Evolutionary conservation across 2,888 invertebrate species (phyloP).

Genomic region (Candidula unifasciata): DNA sequence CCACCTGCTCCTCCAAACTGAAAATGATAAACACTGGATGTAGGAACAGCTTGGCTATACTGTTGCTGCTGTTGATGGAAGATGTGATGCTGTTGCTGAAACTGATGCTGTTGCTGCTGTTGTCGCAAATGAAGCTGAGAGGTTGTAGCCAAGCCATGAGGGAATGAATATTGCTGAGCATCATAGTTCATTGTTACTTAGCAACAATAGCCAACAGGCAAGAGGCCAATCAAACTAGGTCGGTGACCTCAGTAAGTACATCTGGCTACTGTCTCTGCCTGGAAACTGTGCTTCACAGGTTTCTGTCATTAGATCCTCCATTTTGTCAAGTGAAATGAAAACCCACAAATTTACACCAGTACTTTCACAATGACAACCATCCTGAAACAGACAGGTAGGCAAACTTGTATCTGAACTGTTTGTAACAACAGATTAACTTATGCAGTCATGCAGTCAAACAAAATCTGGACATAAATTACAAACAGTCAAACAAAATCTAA

Average conservation of each 20-base stretch:
- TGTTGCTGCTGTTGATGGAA: slow-evolving; percentile 52
- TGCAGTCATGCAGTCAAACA: too few relatives aligned
- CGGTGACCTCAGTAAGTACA: slow-evolving; percentile 22
- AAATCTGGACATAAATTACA: too few relatives aligned
- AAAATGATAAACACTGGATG: slow-evolving; percentile 39
- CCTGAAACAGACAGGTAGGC: slow-evolving; percentile 14
- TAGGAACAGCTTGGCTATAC: slow-evolving; percentile 44
- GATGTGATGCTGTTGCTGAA: slow-evolving; percentile 48
- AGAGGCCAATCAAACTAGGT: slow-evolving; percentile 24
- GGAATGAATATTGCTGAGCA: slow-evolving; percentile 54
- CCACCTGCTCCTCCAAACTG: slow-evolving; percentile 42
- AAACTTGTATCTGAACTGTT: background rate
- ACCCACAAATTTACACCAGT: background rate
- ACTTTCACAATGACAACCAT: background rate
- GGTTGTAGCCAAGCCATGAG: slow-evolving; percentile 55
- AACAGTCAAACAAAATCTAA: too few relatives aligned
- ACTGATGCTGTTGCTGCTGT: slow-evolving; percentile 56
- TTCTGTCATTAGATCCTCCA: slow-evolving; percentile 25
- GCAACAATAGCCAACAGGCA: background rate
- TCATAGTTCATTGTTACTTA: slow-evolving; percentile 57
- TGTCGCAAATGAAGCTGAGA: slow-evolving; percentile 49
- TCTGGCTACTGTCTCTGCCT: background rate
- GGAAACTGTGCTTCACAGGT: background rate
- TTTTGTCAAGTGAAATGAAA: background rate
- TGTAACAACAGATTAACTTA: background rate